Conservation (phyloP, 2,113 vertebrate species). For the Emydocephalus ijimae region DNA sequence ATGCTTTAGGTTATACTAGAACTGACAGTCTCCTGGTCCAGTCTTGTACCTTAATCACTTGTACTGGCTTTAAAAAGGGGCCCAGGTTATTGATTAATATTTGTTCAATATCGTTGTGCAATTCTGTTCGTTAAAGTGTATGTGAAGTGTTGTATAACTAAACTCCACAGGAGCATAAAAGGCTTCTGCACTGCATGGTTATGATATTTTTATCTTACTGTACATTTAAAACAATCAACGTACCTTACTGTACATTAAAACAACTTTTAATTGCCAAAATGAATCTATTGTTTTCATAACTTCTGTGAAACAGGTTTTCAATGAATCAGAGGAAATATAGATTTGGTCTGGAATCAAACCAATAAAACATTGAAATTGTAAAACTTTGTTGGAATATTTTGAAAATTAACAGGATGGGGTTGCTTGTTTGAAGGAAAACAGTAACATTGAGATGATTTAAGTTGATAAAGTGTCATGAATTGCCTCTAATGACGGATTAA, state of each 20-base stretch:
- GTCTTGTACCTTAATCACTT: not conserved
- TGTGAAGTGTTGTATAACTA: constrained; percentile 51
- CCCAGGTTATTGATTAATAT: constrained; percentile 36
- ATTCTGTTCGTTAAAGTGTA: constrained; percentile 47
- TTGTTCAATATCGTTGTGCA: constrained; percentile 31
- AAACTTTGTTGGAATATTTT: not conserved
- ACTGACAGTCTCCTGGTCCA: not conserved
- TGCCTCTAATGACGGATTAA: not conserved
- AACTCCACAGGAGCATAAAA: constrained; percentile 51
- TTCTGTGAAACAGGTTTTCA: not conserved
- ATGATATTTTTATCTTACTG: not conserved
- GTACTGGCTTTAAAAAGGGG: not conserved
- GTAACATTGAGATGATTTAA: not conserved
- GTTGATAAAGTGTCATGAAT: not conserved
- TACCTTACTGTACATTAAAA: not conserved
- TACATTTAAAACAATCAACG: not conserved
- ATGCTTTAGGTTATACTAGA: not conserved
- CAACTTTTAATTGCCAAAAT: not conserved
- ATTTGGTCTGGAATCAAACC: not conserved
- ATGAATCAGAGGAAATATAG: not conserved
- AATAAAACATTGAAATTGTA: not conserved
- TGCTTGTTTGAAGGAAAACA: not conserved
- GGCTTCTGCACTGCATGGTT: constrained; percentile 44
- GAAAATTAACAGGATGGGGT: not conserved
- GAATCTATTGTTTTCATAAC: not conserved